These are phyloP conservation scores for Bembecia ichneumoniformis DNA, from an alignment of 2,888 invertebrate species.

Conservation along the genomic window DNA sequence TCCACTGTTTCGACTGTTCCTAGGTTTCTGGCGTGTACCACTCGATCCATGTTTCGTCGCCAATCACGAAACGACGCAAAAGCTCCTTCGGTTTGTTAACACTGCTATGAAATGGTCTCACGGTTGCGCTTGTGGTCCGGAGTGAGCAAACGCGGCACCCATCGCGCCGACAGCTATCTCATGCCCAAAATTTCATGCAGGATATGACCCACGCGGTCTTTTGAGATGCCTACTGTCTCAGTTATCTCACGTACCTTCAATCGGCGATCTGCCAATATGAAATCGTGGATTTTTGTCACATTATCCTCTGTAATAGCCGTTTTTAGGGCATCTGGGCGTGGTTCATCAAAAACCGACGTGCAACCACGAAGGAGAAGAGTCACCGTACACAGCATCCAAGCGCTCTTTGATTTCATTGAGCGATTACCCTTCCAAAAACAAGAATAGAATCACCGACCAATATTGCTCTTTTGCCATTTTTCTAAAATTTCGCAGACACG, in stretches of 20 bases:
- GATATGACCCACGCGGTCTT: constrained; percentile 16
- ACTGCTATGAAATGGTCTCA: constrained; percentile 20
- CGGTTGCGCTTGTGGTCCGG: no score
- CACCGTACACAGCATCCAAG: constrained; percentile 11
- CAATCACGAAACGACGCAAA: constrained; percentile 25
- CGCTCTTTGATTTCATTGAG: no score
- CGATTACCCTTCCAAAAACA: constrained; percentile 6
- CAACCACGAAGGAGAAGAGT: constrained; percentile 6
- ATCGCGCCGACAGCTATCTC: constrained; percentile 26
- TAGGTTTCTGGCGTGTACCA: constrained; percentile 27
- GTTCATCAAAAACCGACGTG: constrained; percentile 16
- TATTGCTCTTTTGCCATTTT: constrained; percentile 9
- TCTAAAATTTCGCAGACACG: constrained; percentile 1
- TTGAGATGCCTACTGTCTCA: no score
- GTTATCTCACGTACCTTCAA: no score
- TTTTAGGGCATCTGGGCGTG: constrained; percentile 12
- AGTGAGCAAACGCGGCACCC: constrained; percentile 27
- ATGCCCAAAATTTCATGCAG: constrained; percentile 21
- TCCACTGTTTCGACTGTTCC: constrained; percentile 9
- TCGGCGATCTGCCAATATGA: constrained; percentile 22
- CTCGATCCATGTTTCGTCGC: constrained; percentile 35
- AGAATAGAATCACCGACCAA: constrained; percentile 5
- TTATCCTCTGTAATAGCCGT: constrained; percentile 15
- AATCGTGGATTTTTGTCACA: constrained; percentile 21
- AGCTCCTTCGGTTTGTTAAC: constrained; percentile 26